Conservation (phyloP, 1,140 invertebrate species). For the Grapholita molesta region DNA sequence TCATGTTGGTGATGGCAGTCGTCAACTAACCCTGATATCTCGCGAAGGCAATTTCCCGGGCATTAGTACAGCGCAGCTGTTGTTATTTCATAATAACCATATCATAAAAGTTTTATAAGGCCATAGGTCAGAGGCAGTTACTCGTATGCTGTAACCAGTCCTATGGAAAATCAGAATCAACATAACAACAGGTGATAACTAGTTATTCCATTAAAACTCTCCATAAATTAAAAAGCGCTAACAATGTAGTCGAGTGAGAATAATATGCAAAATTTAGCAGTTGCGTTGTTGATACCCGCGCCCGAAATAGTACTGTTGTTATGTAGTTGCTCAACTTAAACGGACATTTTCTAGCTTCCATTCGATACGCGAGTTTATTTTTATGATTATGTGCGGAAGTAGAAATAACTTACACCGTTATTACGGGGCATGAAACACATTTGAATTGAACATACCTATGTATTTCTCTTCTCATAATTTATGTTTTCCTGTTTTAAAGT, state of each 20-base stretch:
- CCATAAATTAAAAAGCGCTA: background rate
- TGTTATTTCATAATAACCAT: background rate
- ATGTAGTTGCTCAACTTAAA: background rate
- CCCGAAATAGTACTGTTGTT: background rate
- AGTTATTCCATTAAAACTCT: background rate
- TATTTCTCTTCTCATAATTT: background rate
- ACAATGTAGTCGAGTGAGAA: background rate
- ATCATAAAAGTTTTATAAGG: slow-evolving; percentile 1
- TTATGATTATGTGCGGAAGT: background rate
- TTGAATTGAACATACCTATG: background rate
- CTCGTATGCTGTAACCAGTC: background rate
- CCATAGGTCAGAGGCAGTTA: slow-evolving; percentile 3
- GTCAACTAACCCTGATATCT: too few species aligned
- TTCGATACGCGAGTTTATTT: background rate
- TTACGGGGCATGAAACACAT: background rate
- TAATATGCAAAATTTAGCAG: background rate
- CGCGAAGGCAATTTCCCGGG: background rate
- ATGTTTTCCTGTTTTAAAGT: background rate
- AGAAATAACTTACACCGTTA: background rate
- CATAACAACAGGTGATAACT: slow-evolving; percentile 6
- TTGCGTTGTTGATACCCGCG: slow-evolving; percentile 1
- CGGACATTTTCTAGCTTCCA: background rate
- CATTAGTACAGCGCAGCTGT: background rate
- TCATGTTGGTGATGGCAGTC: too few species aligned
- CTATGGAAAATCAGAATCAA: background rate